Base-by-base conservation (phyloP, 2,797 vertebrate species). In the Pelodytes ibericus region DNA sequence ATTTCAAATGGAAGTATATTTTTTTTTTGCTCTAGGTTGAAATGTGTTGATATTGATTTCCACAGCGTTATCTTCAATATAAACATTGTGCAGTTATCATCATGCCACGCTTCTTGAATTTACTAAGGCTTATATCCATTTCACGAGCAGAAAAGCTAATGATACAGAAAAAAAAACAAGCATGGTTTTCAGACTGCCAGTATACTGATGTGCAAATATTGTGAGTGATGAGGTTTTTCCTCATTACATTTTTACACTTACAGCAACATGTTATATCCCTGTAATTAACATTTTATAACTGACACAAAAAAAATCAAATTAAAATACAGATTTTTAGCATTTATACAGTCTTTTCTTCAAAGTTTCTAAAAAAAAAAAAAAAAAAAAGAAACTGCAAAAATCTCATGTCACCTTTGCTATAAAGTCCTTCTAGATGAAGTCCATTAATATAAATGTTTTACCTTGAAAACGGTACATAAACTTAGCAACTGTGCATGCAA, bases 41-140 rank as follows among this genome's bases (percentile, higher is more conserved):
- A 77, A 66, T 71, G 68, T 47, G 27, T 39, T 64, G 60, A 29
- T 44, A 64, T 77, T 68, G 63, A 75, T 75, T 75, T 49, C 44
- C 18, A 57, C 49, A 27, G 22, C 25, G 41, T 36, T 60, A 39
- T 66, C 41, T 72, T 65, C 27, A 65, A 22, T 47, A 73, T 47
- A 62, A 73, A 73, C 56, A 73, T 69, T 16, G 57, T 29, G 31
- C 47, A 73, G 66, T 58, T 73, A 56, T 72, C 70, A 72, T 41
- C 51, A 62, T 73, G 30, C 64, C 39, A 73, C 36, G 41, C 22
- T 72, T 72, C 41, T 39, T 66, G 31, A 53, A 68, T 61, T 78
- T 41, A 27, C 30, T 18, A 79, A 30, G 47, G 63, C 57, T 62
- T 11, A 56, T 60, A 58, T 20, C 60, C 56, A 65, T 61, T 66